phyloP scores from a whole-genome alignment of 2,113 vertebrate species.

The Laticauda colubrina region DNA sequence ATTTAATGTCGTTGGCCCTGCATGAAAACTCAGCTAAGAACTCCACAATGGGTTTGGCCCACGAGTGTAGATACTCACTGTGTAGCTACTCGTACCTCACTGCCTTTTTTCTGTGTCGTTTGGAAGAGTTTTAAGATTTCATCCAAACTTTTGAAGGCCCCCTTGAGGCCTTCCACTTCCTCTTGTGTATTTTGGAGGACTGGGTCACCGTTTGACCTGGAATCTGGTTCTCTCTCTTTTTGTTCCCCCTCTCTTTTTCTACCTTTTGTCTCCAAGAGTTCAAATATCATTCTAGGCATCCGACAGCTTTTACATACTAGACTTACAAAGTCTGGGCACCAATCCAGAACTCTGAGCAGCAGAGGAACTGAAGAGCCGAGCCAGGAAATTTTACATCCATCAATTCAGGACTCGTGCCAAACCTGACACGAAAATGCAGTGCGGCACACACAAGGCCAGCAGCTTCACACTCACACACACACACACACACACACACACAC shows the following conservation, averaged over 20 bases:
- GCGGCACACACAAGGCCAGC: slow-evolving; percentile 10
- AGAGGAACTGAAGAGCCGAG: slow-evolving; percentile 46
- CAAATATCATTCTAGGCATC: slow-evolving; percentile 21
- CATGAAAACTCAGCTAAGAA: not conserved
- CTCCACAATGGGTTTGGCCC: not conserved
- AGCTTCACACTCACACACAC: not conserved
- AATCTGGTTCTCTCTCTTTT: slow-evolving; percentile 42
- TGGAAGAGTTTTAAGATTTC: not conserved
- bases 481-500: not conserved
- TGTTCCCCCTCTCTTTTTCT: slow-evolving; percentile 6
- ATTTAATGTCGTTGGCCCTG: not conserved
- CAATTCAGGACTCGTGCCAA: slow-evolving; percentile 48
- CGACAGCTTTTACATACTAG: not conserved
- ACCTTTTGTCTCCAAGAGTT: slow-evolving; percentile 29
- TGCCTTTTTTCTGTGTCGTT: not conserved
- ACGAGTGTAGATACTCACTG: not conserved
- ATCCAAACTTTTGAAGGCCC: not conserved
- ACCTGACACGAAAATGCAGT: slow-evolving; percentile 24
- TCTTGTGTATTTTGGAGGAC: not conserved
- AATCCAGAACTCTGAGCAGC: slow-evolving; percentile 48
- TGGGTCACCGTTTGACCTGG: not conserved
- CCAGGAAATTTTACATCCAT: slow-evolving; percentile 56
- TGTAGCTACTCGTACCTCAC: not conserved
- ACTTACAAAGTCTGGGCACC: not conserved
- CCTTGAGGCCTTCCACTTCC: not conserved